phyloP scores from a whole-genome alignment of 2,113 vertebrate species.

The Arenaria interpres region DNA sequence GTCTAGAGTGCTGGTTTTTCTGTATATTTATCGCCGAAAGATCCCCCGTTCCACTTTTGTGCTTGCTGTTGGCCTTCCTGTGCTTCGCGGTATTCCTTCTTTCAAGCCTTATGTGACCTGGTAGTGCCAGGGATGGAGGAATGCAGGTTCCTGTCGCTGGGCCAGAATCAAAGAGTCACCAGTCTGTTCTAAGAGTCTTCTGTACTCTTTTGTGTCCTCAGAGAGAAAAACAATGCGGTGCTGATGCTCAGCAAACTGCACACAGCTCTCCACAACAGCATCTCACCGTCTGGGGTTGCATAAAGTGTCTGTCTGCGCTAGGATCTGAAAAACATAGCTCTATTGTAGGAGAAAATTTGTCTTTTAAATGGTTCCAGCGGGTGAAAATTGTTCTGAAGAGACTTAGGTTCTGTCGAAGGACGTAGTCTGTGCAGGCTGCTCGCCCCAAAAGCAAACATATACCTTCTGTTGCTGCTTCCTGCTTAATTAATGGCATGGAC shows the following conservation, averaged over 20 bases:
- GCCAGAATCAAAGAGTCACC: not conserved
- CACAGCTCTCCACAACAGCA: not conserved
- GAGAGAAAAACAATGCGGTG: not conserved
- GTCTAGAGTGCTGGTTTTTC: not conserved
- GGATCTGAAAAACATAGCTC: not conserved
- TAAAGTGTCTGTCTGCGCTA: not conserved
- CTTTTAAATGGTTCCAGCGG: not conserved
- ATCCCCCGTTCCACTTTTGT: not conserved
- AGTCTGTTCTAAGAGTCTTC: not conserved
- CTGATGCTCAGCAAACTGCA: not conserved
- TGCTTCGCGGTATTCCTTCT: not conserved
- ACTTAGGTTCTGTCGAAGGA: rapidly evolving
- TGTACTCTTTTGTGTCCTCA: not conserved
- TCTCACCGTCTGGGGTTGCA: rapidly evolving
- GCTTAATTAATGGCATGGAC: not conserved
- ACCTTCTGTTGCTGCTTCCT: conserved; percentile 20
- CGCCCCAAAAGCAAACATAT: conserved; percentile 19
- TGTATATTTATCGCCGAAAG: not conserved
- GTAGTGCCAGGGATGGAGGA: not conserved
- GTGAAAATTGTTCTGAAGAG: not conserved
- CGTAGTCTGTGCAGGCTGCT: not conserved
- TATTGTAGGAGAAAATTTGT: not conserved
- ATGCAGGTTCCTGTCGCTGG: not conserved
- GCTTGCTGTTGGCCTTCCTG: not conserved
- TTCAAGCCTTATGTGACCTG: not conserved